phyloP scores from a whole-genome alignment of 1,140 invertebrate species.

The Bombus confusus region DNA sequence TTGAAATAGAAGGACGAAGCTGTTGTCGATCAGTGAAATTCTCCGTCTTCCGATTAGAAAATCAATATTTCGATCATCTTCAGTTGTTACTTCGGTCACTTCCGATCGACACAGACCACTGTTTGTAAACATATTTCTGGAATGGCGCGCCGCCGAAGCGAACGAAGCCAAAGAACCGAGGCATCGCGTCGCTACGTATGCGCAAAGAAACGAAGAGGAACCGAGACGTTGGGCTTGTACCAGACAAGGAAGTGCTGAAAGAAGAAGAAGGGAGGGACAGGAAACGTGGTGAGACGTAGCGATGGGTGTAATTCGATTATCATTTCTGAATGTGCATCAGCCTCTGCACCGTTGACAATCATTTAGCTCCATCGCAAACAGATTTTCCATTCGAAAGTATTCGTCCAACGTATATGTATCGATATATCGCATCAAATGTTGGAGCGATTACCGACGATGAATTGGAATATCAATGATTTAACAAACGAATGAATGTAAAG shows the following conservation, averaged over 20 bases:
- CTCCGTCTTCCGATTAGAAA: not conserved
- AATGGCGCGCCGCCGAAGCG: not conserved
- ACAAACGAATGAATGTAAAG: not conserved
- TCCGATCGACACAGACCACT: not conserved
- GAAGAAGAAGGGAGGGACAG: conserved; percentile 53
- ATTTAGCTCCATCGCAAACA: not conserved
- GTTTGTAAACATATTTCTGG: conserved; percentile 55
- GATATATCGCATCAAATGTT: not conserved
- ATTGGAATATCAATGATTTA: not conserved
- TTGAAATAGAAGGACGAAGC: not conserved
- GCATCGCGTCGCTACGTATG: not conserved
- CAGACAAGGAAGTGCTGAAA: conserved; percentile 19
- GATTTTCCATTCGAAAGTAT: not conserved
- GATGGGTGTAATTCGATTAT: conserved; percentile 42
- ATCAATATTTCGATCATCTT: not conserved
- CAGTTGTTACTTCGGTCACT: not conserved
- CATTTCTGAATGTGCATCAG: not conserved
- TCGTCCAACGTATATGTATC: not conserved
- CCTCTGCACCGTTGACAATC: not conserved
- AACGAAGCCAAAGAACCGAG: conserved; percentile 12
- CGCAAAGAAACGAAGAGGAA: conserved; percentile 6
- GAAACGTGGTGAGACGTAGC: conserved; percentile 49
- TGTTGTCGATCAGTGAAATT: not conserved
- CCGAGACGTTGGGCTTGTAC: too few relatives aligned
- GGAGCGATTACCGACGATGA: not conserved